phyloP scores from a whole-genome alignment of 2,888 invertebrate species.

The Drosophila mimetica region DNA sequence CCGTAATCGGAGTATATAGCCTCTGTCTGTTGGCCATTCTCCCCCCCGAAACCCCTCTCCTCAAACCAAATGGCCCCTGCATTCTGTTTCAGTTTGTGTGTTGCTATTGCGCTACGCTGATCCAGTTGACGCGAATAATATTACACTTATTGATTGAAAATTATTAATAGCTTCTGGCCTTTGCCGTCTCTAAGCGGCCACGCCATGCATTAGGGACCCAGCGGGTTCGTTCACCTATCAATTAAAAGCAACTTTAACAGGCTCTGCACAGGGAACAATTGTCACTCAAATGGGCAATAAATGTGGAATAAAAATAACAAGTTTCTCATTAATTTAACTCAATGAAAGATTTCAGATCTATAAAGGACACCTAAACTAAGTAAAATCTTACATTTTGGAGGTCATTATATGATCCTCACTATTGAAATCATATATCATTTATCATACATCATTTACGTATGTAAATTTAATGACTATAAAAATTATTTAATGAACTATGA shows the following conservation, averaged over 20 bases:
- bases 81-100: conserved; percentile 17
- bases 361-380: too few relatives aligned
- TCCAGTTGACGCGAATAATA: conserved; percentile 43
- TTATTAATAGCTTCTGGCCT: conserved; percentile 49
- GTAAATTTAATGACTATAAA: too few relatives aligned
- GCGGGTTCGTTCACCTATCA: conserved; percentile 53
- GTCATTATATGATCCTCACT: too few relatives aligned
- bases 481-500: too few relatives aligned
- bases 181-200: conserved; percentile 34
- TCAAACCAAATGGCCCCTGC: too few relatives aligned
- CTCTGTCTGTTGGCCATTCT: conserved; percentile 19
- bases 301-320: too few relatives aligned
- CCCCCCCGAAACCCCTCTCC: neutral
- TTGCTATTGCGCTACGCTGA: conserved; percentile 9
- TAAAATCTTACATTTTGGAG: too few relatives aligned
- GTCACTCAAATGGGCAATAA: neutral
- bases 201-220: conserved; percentile 41
- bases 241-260: conserved; percentile 49
- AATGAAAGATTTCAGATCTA: too few relatives aligned
- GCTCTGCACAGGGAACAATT: conserved; percentile 9
- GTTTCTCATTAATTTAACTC: too few relatives aligned
- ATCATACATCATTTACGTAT: too few relatives aligned
- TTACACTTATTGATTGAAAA: conserved; percentile 48
- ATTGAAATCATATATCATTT: too few relatives aligned
- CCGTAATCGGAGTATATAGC: conserved; percentile 39